phyloP scores from a whole-genome alignment of 2,113 vertebrate genomes.

The Corynorhinus townsendii region DNA sequence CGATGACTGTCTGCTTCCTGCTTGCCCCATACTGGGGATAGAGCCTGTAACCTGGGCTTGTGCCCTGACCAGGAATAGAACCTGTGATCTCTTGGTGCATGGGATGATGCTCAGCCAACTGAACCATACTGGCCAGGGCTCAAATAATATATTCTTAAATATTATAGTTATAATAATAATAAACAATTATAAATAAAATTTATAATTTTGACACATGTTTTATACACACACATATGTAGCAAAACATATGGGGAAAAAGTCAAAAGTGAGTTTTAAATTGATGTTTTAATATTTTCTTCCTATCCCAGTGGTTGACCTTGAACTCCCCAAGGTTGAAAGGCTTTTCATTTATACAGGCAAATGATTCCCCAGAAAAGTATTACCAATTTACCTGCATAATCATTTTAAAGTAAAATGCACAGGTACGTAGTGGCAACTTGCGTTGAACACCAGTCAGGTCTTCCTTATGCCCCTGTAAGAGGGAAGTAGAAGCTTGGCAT shows the following conservation, averaged over 20 bases:
- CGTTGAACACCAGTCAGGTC: neutral
- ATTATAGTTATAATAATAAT: neutral
- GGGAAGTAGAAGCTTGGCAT: neutral
- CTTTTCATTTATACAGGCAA: neutral
- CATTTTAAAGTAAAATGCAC: neutral
- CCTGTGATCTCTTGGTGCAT: too few species aligned
- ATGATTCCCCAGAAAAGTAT: neutral
- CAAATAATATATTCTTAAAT: neutral
- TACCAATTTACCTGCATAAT: neutral
- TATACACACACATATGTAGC: neutral
- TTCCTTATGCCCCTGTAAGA: neutral
- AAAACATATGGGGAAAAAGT: neutral
- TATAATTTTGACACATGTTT: neutral
- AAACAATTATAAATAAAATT: neutral
- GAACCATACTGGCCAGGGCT: too few species aligned
- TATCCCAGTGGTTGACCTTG: neutral
- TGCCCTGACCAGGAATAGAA: too few species aligned
- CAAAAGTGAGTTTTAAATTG: neutral
- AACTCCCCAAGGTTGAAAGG: neutral
- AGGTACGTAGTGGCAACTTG: neutral
- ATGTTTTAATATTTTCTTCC: neutral
- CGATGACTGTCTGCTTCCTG: too few species aligned
- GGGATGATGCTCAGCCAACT: too few species aligned
- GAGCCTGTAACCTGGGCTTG: too few species aligned
- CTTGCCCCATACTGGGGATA: too few species aligned